Base-by-base conservation (phyloP, 1,140 invertebrate species). In the Arion vulgaris region DNA sequence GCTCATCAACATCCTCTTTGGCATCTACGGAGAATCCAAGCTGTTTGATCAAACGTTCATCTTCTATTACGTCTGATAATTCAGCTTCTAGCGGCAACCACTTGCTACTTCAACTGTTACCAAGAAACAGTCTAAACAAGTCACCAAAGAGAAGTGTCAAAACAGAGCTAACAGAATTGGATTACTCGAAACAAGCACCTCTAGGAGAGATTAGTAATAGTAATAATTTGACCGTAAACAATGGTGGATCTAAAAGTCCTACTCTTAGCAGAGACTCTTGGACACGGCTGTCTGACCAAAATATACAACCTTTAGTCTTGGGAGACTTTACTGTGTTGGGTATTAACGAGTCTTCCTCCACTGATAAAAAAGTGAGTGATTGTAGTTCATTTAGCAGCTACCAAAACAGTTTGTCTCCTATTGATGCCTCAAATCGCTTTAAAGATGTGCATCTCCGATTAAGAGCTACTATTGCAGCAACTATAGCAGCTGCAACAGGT, bases 391-490 rank as follows among this genome's bases (percentile, higher is more conserved):
- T 73, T 19, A 81, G 36, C 49, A 81, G 49, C 38, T 71, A 62
- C 1, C 45, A 23, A 32, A 73, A 74, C 49, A 53, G 69, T 36
- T n/a, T 81, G 34, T 81, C 80, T 57, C 80, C 71, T 17, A 45
- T 81, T 0, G 72, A 81, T 74, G 80, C 74, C 7, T 51, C 80
- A 19, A 74, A 49, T 41, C 49, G 73, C 32, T 81, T n/a, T 32
- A 51, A 81, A 36, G 80, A 81, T 57, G 49, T 38, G 1, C 32
- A 53, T 26, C 28, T 66, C 32, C 41, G 71, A 11, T 49, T 81
- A n/a, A 68, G 80, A 28, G 41, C 69, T 9, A 81, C 80, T 1
- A 81, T 81, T 38, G 80, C 80, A n/a, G 80, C 80, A 34, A 81
- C 80, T 26, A 81, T 81, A 49, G 71, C 71, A n/a, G 80, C 68